Conservation (phyloP, 2,797 vertebrate genomes). For the Liparis tanakae region DNA sequence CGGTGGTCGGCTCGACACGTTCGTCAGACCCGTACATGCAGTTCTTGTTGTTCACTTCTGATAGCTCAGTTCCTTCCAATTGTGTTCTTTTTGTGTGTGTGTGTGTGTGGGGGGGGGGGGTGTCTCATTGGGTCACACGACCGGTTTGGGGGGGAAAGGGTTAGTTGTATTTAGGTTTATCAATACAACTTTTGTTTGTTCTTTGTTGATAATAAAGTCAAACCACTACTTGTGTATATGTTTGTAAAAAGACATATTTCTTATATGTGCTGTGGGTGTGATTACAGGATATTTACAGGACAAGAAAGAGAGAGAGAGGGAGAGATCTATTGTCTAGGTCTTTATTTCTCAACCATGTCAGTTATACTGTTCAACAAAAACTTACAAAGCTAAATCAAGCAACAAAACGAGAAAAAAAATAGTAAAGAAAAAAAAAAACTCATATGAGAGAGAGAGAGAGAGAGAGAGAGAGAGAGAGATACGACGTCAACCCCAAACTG, state of each 20-base stretch:
- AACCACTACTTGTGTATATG: neutral
- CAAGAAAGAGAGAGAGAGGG: neutral
- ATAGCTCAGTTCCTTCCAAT: neutral
- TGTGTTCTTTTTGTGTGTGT: too few relatives aligned
- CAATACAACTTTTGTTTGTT: neutral
- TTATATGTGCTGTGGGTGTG: neutral
- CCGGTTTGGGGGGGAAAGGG: neutral
- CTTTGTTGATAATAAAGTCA: neutral
- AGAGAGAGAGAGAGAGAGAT: neutral
- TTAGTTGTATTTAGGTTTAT: neutral
- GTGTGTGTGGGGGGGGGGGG: too few relatives aligned
- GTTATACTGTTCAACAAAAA: too few relatives aligned
- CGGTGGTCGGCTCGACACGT: neutral
- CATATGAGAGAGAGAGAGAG: neutral
- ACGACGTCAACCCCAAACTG: neutral
- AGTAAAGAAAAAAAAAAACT: too few relatives aligned
- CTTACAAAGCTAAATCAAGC: too few relatives aligned
- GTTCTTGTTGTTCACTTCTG: too few relatives aligned
- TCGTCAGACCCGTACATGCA: neutral
- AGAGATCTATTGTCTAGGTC: too few relatives aligned
- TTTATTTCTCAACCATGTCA: too few relatives aligned
- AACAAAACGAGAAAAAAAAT: too few relatives aligned
- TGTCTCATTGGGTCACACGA: neutral
- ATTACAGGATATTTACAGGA: neutral
- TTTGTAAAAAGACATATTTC: neutral